Percentiles rank a stretch among this genome's conserved stretches.
Conservation (phyloP, 2,113 vertebrate species). For the Centropus unirufus region DNA sequence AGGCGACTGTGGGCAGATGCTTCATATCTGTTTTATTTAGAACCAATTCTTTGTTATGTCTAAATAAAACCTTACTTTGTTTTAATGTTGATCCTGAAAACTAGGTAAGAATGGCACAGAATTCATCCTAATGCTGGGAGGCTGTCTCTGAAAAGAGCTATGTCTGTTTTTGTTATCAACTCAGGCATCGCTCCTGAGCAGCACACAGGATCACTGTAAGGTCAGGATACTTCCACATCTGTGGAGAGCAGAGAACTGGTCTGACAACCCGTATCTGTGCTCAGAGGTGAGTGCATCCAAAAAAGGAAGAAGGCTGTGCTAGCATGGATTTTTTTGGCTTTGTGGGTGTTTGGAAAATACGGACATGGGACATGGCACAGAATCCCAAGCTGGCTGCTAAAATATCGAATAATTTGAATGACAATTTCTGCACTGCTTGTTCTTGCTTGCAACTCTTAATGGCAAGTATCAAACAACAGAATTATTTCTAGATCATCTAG, state of each 20-base stretch:
- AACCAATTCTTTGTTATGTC: not conserved
- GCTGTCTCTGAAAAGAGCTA: not conserved
- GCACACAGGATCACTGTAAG: not conserved
- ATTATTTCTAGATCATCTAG: not conserved
- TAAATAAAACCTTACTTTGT: not conserved
- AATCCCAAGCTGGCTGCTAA: not conserved
- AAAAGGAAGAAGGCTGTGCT: not conserved
- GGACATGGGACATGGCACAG: not conserved
- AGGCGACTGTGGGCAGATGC: not conserved
- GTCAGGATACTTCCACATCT: not conserved
- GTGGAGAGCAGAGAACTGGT: not conserved
- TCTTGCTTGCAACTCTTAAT: not conserved
- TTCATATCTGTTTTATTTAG: not conserved
- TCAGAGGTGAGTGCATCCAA: not conserved
- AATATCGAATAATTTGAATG: not conserved
- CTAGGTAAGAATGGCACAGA: not conserved
- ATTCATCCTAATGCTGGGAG: not conserved
- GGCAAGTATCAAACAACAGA: not conserved
- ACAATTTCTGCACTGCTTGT: not conserved
- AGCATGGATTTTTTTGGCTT: not conserved
- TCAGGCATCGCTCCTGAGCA: not conserved
- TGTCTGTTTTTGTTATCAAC: not conserved
- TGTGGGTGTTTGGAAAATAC: not conserved
- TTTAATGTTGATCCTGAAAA: not conserved
- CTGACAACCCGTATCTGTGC: not conserved